Conservation (phyloP, 2,113 vertebrate species). For the Sisor rabdophorus region DNA sequence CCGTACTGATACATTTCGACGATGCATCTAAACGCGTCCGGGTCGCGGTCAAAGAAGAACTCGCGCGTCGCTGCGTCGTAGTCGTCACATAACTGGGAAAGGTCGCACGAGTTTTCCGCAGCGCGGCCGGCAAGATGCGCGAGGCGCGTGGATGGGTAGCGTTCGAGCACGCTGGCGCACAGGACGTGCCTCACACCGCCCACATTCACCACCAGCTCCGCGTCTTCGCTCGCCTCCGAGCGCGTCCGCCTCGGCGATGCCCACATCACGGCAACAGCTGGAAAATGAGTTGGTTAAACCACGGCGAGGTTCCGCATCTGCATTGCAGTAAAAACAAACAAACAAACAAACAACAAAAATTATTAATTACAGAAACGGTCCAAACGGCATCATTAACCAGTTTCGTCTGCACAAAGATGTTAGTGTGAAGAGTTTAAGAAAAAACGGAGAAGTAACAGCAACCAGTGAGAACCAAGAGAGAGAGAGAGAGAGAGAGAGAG, state of each 20-base stretch:
- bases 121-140: conserved; percentile 80
- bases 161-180: conserved; percentile 76
- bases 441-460: neutral
- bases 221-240: conserved; percentile 75
- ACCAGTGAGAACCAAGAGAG: neutral
- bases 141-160: conserved; percentile 86
- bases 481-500: neutral
- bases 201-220: conserved; percentile 87
- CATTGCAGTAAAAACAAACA: neutral
- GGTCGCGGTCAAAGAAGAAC: conserved; percentile 96
- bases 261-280: conserved; percentile 64
- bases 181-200: conserved; percentile 89
- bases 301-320: neutral
- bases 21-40: conserved; percentile 91
- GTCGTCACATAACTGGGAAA: conserved; percentile 84
- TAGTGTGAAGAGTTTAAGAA: neutral
- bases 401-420: neutral
- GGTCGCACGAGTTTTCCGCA: conserved; percentile 62
- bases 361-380: neutral
- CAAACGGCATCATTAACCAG: too few species aligned
- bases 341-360: neutral
- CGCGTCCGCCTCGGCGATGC: conserved; percentile 65
- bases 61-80: conserved; percentile 86
- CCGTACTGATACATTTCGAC: conserved; percentile 88
- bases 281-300: neutral